Base-by-base conservation (phyloP, 2,888 invertebrate species). In the Pristionchus japonicus region DNA sequence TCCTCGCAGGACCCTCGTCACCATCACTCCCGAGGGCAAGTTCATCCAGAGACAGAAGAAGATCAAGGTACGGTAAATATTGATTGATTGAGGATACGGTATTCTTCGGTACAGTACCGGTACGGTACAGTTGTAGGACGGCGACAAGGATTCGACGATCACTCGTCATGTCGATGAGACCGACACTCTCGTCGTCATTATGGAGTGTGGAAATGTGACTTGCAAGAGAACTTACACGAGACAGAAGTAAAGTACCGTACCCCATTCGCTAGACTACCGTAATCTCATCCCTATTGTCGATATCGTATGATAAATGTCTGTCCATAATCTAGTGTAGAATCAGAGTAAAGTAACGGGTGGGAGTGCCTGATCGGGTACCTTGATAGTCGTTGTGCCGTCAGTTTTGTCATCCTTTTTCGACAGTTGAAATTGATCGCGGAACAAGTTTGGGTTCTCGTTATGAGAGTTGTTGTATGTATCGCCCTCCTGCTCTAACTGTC, bases 31-130 rank as follows among this genome's bases (percentile, higher is more conserved):
- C 34, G 88, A 89, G 57, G 89, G 89, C 52, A 92, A 92, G 85
- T 89, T 92, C 47, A 86, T 92, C 34, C 91, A 92, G 88, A 83
- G 52, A 47, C 92, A 92, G 88, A 89, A 80, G 85, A 87, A 86
- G 74, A 90, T 89, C 52, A 89, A 89, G 49, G 37, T 20, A 9
- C 52, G 52, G 7, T 52, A 15, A 52, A 52, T 11, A 13, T 11
- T 3, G 52, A 52, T 43, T 43, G 43, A 43, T 11, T 43, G 43
- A 43, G 6, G 43, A 43, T 11, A 11, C 11, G 6, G 43, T 9
- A 6, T 11, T 43, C 43, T 9, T 43, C 43, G n/a, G n/a, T n/a
- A n/a, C 7, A 27, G 20, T 27, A 61, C 61, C 27, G 61, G 1
- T 23, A 61, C 61, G 13, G 1, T 27, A 2, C 11, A 3, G 61